These are phyloP conservation scores for Anastatus disparis DNA, from an alignment of 1,140 invertebrate genomes.

Conservation along the genomic window DNA sequence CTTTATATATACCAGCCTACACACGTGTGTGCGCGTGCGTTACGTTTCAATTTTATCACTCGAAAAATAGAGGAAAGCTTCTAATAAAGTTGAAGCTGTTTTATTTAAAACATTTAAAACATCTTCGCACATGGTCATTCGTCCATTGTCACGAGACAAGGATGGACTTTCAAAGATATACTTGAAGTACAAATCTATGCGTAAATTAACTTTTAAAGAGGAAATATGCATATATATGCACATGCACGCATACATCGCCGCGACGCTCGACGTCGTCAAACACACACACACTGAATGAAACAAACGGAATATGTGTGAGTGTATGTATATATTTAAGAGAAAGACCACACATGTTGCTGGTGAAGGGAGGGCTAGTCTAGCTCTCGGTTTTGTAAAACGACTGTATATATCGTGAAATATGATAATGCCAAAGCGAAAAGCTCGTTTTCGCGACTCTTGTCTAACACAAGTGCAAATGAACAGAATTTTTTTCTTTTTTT, in stretches of 20 bases:
- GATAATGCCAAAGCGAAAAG: constrained; percentile 52
- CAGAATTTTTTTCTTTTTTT: background rate
- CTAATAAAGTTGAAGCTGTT: too few species aligned
- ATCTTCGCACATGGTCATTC: constrained; percentile 4
- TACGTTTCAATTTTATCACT: background rate
- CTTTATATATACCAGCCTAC: background rate
- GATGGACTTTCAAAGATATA: too few species aligned
- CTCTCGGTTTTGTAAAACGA: constrained; percentile 56
- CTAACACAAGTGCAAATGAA: constrained; percentile 42
- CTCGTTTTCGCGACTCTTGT: constrained; percentile 39
- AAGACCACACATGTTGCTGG: constrained; percentile 36
- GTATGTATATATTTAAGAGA: too few species aligned
- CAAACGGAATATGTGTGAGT: background rate
- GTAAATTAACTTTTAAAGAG: too few species aligned
- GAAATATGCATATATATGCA: too few species aligned
- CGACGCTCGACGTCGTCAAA: constrained; percentile 15
- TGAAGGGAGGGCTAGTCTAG: constrained; percentile 27
- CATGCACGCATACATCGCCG: constrained; percentile 82
- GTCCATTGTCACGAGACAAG: constrained; percentile 59
- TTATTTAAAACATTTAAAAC: too few species aligned
- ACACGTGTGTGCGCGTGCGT: too few species aligned
- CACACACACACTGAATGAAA: constrained; percentile 39
- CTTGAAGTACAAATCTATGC: too few species aligned
- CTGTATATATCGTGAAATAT: constrained; percentile 57
- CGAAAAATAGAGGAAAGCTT: too few species aligned